Base-by-base conservation (phyloP, 1,140 invertebrate genomes). In the Drosophila teissieri region DNA sequence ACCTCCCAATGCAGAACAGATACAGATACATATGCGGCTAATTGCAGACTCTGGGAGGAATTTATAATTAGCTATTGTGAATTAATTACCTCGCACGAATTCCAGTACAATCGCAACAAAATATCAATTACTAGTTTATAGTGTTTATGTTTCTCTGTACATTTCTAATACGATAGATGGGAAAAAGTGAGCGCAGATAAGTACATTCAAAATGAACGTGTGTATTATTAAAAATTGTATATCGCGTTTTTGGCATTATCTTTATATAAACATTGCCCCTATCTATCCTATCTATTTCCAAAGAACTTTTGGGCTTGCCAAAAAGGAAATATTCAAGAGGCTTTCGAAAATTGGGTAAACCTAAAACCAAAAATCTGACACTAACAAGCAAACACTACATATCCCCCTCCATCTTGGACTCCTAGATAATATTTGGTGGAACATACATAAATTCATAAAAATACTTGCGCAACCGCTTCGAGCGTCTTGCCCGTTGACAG, bases 351-450 rank as follows among this genome's bases (percentile, higher is more conserved):
- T 48, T 22, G 34, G 31, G 39, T 24, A 58, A 62, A 62, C 44
- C 55, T 61, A 11, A 61, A 19, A 45, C 34, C 11, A 10, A 24
- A 39, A 44, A 6, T 52, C 4, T n/a, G 14, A 3, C 40, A 42
- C 15, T 36, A 31, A 15, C 24, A 4, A 24, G 22, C 45, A 11
- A 24, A 17, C 48, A 22, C 31, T 44, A 45, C 42, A 22, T 49
- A 56, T n/a, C 6, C 31, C 17, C 34, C 5, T n/a, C 6, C 19
- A 24, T 64, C 40, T 3, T 36, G 55, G 76, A 73, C 65, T 58
- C 24, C 65, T 45, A 77, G 83, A 86, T 88, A 86, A 83, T 62
- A 88, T 89, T 86, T 86, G 74, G 88, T 88, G 79, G 64, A 34
- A 69, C 73, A 76, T 76, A 69, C 73, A 76, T 76, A 76, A 76